These are phyloP conservation scores for Helostoma temminkii DNA, from an alignment of 2,797 vertebrate genomes.

Conservation along the genomic window DNA sequence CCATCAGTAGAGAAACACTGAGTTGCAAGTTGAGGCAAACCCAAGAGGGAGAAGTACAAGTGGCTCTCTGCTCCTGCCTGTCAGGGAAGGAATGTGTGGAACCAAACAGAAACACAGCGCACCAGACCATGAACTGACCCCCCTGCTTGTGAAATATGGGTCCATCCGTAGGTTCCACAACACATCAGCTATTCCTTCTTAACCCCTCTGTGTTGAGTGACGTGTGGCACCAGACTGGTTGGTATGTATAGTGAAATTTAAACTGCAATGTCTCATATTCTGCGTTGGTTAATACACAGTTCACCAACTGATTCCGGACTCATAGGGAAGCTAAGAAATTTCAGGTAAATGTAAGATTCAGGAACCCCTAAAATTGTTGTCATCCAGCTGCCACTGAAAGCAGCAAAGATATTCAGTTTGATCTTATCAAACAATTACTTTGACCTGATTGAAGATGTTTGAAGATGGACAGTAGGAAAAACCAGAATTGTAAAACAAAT, in stretches of 20 bases:
- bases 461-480: constrained; percentile 44
- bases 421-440: constrained; percentile 13
- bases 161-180: constrained; percentile 65
- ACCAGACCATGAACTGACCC: constrained; percentile 76
- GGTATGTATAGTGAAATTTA: constrained; percentile 68
- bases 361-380: constrained; percentile 26
- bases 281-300: constrained; percentile 39
- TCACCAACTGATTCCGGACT: constrained; percentile 30
- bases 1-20: constrained; percentile 89
- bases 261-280: constrained; percentile 56
- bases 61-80: constrained; percentile 67
- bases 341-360: constrained; percentile 21
- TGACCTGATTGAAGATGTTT: constrained; percentile 37
- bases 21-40: constrained; percentile 54
- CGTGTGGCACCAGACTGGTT: constrained; percentile 44
- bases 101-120: constrained; percentile 71
- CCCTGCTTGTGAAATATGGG: constrained; percentile 58
- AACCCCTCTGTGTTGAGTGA: constrained; percentile 44
- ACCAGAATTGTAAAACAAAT: constrained; percentile 66
- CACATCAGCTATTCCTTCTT: constrained; percentile 59
- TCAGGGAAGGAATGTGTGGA: constrained; percentile 76
- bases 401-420: constrained; percentile 19
- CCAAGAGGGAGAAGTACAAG: constrained; percentile 58
- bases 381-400: constrained; percentile 15
- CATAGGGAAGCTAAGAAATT: constrained; percentile 42